Percentiles rank a stretch among this genome's conserved stretches.
Evolutionary conservation across 2,888 invertebrate genomes (phyloP).

Genomic region (Phalangium opilio): DNA sequence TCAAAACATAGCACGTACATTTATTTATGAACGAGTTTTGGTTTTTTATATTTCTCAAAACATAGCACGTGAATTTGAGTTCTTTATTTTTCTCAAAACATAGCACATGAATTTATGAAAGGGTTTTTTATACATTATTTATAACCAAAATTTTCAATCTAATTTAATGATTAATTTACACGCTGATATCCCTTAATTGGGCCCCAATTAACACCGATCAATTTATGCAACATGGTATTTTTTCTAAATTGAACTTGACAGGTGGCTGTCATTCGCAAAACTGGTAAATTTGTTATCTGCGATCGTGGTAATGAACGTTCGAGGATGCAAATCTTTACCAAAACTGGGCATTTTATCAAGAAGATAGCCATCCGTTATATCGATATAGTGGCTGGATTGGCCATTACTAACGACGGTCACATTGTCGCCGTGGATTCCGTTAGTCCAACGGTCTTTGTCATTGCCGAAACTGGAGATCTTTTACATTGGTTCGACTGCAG

Average conservation of each 20-base stretch:
- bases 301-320: conserved; percentile 92
- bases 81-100: too few species aligned
- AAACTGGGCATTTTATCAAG: conserved; percentile 85
- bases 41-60: too few species aligned
- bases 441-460: conserved; percentile 87
- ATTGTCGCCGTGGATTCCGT: conserved; percentile 96
- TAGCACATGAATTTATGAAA: too few species aligned
- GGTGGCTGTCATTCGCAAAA: conserved; percentile 52
- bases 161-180: too few species aligned
- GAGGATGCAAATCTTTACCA: conserved; percentile 93
- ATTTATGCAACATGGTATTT: too few species aligned
- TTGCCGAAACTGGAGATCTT: conserved; percentile 79
- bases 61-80: too few species aligned
- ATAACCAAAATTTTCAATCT: too few species aligned
- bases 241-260: conserved; percentile 1
- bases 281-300: conserved; percentile 79
- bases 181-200: too few species aligned
- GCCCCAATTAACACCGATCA: too few species aligned
- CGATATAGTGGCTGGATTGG: conserved; percentile 67
- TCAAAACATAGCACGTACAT: too few species aligned
- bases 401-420: conserved; percentile 77
- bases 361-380: conserved; percentile 67
- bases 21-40: too few species aligned
- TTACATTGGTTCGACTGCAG: conserved; percentile 95
- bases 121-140: too few species aligned